Conservation (phyloP, 2,888 invertebrate genomes). For the Dynastes maya region DNA sequence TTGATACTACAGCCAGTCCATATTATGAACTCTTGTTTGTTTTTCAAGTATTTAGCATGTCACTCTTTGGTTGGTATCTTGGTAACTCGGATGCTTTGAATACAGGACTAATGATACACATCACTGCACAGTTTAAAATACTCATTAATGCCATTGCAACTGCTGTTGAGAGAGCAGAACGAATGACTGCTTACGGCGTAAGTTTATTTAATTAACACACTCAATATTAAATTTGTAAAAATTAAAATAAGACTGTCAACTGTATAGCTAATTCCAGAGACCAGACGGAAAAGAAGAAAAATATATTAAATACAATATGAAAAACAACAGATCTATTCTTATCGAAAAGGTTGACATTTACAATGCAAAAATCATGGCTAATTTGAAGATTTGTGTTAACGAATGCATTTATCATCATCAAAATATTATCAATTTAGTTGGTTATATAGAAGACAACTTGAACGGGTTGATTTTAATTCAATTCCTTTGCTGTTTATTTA, state of each 20-base stretch:
- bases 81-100: slow-evolving; percentile 53
- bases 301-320: background rate
- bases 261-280: background rate
- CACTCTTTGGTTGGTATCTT: slow-evolving; percentile 53
- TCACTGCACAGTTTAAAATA: slow-evolving; percentile 53
- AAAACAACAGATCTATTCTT: background rate
- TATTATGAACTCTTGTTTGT: slow-evolving; percentile 51
- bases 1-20: slow-evolving; percentile 41
- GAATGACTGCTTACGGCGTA: slow-evolving; percentile 39
- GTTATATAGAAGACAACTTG: slow-evolving; percentile 52
- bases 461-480: slow-evolving; percentile 51
- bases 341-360: slow-evolving; percentile 32
- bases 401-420: slow-evolving; percentile 52
- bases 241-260: background rate
- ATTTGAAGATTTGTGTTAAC: slow-evolving; percentile 35
- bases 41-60: slow-evolving; percentile 53
- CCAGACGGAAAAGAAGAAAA: background rate
- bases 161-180: slow-evolving; percentile 48
- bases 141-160: slow-evolving; percentile 51
- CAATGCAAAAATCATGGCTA: slow-evolving; percentile 18
- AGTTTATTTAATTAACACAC: background rate
- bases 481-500: slow-evolving; percentile 52
- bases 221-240: background rate
- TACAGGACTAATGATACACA: slow-evolving; percentile 54
- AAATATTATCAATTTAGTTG: slow-evolving; percentile 51